Conservation (phyloP, 1,140 invertebrate species). For the Bombus confusus region DNA sequence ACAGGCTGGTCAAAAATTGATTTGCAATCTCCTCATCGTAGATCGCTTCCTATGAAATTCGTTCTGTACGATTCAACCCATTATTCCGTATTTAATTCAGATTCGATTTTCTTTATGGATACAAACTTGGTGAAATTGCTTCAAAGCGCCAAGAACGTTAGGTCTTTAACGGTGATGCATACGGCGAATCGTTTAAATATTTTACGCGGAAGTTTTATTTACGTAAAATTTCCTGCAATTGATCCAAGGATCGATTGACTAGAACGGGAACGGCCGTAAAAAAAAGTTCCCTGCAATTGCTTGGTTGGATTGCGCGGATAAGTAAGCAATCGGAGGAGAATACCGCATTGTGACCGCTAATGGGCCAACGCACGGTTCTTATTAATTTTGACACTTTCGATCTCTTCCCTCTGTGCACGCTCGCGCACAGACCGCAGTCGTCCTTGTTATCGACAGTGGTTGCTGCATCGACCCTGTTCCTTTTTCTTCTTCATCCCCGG, state of each 20-base stretch:
- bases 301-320: not conserved
- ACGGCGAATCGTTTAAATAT: not conserved
- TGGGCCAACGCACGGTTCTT: constrained; percentile 42
- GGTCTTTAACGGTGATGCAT: no score
- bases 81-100: not conserved
- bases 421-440: not conserved
- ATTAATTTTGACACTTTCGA: constrained; percentile 70
- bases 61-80: not conserved
- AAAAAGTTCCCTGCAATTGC: not conserved
- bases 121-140: no score
- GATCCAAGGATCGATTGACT: not conserved
- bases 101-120: not conserved
- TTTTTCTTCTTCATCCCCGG: constrained; percentile 50
- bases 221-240: not conserved
- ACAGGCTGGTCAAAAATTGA: not conserved
- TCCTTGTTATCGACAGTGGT: constrained; percentile 66
- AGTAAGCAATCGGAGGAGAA: constrained; percentile 44
- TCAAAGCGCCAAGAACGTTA: no score
- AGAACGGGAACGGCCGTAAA: not conserved
- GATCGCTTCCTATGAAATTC: not conserved
- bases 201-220: not conserved
- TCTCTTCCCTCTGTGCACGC: not conserved
- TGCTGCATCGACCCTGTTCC: constrained; percentile 50
- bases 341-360: constrained; percentile 54
- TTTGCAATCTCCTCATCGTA: not conserved